These are phyloP conservation scores for Zaprionus lachaisei DNA, from an alignment of 1,140 invertebrate species.

Conservation along the genomic window DNA sequence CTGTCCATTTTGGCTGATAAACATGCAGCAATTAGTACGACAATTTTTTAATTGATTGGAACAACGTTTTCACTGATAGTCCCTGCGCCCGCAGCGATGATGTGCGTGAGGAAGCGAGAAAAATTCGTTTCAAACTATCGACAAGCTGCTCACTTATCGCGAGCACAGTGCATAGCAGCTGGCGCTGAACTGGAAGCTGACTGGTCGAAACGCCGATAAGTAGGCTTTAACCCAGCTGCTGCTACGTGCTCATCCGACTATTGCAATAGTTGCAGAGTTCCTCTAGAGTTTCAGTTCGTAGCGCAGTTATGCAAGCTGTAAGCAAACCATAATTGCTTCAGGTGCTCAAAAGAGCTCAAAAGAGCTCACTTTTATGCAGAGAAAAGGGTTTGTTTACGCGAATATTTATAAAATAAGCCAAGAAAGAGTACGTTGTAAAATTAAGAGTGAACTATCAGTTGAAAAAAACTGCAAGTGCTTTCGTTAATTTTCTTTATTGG, in stretches of 20 bases:
- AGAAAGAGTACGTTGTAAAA: neutral
- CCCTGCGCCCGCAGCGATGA: neutral
- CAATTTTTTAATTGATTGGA: constrained; percentile 74
- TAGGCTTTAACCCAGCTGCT: constrained; percentile 24
- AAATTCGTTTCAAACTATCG: constrained; percentile 18
- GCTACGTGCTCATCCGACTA: constrained; percentile 32
- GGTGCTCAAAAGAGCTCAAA: neutral
- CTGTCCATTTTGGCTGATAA: constrained; percentile 32
- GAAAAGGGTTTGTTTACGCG: neutral
- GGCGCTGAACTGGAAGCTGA: neutral
- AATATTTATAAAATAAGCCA: neutral
- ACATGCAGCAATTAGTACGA: constrained; percentile 66
- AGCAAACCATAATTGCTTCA: no score
- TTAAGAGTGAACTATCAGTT: neutral
- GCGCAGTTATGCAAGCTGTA: no score
- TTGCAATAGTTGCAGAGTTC: neutral
- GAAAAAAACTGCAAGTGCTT: neutral
- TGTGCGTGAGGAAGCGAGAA: constrained; percentile 50
- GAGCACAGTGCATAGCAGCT: constrained; percentile 3
- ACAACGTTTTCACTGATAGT: constrained; percentile 52
- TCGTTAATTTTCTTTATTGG: neutral
- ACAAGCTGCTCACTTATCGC: constrained; percentile 27
- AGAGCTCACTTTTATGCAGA: neutral
- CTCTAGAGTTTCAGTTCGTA: neutral
- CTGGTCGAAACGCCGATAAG: constrained; percentile 45